phyloP scores from a whole-genome alignment of 2,888 invertebrate species.

The Margaritifera margaritifera region DNA sequence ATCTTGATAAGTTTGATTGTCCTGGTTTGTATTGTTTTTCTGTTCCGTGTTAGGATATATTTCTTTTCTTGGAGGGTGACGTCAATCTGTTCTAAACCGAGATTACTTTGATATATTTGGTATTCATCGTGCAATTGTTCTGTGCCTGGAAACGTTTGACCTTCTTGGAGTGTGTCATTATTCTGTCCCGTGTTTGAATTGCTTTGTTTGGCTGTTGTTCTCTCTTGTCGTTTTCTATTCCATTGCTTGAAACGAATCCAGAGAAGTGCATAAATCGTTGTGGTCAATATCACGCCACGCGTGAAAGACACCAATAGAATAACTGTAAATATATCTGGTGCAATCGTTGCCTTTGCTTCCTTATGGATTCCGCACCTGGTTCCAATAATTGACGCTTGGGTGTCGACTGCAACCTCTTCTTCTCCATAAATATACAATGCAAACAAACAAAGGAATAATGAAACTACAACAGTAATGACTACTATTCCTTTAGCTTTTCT shows the following conservation, averaged over 20 bases:
- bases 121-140: too few relatives aligned
- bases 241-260: constrained; percentile 31
- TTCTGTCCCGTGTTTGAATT: too few relatives aligned
- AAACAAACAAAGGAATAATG: constrained; percentile 18
- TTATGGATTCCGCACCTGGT: constrained; percentile 22
- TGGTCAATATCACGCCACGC: constrained; percentile 23
- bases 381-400: constrained; percentile 13
- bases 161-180: too few relatives aligned
- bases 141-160: too few relatives aligned
- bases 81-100: too few relatives aligned
- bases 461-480: constrained; percentile 1
- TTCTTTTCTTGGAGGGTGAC: too few relatives aligned
- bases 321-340: constrained; percentile 26
- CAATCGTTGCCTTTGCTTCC: constrained; percentile 13
- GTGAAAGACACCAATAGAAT: constrained; percentile 27
- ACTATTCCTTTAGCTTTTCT: constrained; percentile 24
- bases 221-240: constrained; percentile 25
- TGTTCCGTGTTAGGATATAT: too few relatives aligned
- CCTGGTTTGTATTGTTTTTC: too few relatives aligned
- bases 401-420: constrained; percentile 15
- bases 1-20: too few relatives aligned
- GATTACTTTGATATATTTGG: too few relatives aligned
- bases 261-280: constrained; percentile 28
- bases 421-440: constrained; percentile 25
- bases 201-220: constrained; percentile 6